Evolutionary conservation across 2,113 vertebrate species (phyloP).

Genomic region (cattle (Bos taurus)): DNA sequence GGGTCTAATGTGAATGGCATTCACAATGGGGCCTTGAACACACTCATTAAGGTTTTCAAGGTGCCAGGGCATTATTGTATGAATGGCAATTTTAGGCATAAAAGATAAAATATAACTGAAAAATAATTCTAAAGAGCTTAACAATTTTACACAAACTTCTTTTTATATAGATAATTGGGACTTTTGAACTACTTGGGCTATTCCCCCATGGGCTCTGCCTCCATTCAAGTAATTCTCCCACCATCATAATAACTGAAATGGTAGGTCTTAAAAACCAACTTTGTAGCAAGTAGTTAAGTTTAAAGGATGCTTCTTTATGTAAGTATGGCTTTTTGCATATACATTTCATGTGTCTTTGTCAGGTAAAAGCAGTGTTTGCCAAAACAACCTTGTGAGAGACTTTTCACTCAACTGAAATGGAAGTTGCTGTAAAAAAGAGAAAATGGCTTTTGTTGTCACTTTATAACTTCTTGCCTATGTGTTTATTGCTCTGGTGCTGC

Average conservation of each 20-base stretch:
- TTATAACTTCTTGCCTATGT: background rate
- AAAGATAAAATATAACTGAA: background rate
- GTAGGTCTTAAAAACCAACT: background rate
- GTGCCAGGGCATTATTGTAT: background rate
- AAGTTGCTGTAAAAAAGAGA: background rate
- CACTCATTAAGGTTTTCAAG: background rate
- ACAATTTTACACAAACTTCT: background rate
- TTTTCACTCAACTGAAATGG: background rate
- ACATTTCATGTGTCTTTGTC: background rate
- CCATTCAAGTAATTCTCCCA: background rate
- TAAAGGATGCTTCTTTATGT: background rate
- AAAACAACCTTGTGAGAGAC: background rate
- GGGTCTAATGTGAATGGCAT: background rate
- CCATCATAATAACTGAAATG: background rate
- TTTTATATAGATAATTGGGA: background rate
- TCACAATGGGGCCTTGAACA: background rate
- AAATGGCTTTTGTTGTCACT: background rate
- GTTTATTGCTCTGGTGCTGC: too few relatives aligned
- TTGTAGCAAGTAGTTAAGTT: background rate
- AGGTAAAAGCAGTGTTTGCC: background rate
- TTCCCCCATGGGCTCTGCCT: background rate
- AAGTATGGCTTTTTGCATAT: background rate
- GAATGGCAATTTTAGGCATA: background rate
- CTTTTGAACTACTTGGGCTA: background rate
- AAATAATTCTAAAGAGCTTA: background rate